Evolutionary conservation across 1,140 invertebrate species (phyloP).

Genomic region (Formica selysi): DNA sequence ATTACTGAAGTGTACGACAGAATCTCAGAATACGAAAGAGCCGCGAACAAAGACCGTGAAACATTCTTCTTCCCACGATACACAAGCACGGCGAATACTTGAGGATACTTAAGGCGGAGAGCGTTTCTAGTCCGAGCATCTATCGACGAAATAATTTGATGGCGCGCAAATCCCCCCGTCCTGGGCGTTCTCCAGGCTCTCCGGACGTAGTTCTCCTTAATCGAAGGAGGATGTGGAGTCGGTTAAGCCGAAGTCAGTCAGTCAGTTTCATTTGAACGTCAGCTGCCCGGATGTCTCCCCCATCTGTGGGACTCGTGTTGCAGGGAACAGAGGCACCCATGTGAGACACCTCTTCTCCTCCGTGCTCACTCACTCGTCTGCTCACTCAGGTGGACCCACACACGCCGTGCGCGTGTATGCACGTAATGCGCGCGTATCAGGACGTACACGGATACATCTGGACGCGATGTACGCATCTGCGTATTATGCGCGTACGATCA

Average conservation of each 20-base stretch:
- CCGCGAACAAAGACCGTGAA: background rate
- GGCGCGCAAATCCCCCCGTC: constrained; percentile 62
- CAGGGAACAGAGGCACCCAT: constrained; percentile 85
- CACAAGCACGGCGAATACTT: background rate
- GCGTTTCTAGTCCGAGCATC: background rate
- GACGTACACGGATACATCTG: constrained; percentile 72
- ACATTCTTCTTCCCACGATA: constrained; percentile 19
- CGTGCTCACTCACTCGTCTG: constrained; percentile 81
- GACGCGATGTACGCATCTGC: constrained; percentile 69
- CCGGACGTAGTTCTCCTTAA: constrained; percentile 86
- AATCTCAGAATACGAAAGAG: constrained; percentile 30
- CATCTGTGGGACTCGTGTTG: constrained; percentile 85
- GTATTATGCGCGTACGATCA: background rate
- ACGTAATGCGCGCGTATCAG: constrained; percentile 75
- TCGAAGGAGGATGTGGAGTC: constrained; percentile 87
- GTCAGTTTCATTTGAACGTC: constrained; percentile 86
- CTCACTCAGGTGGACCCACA: constrained; percentile 84
- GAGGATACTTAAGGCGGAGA: constrained; percentile 22
- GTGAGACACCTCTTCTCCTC: constrained; percentile 86
- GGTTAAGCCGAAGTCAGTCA: constrained; percentile 86
- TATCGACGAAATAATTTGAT: constrained; percentile 69
- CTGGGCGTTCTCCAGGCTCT: constrained; percentile 67
- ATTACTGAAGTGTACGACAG: background rate
- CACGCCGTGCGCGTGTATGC: constrained; percentile 73
- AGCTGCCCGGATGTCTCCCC: constrained; percentile 87